These are phyloP conservation scores for Diabrotica virgifera DNA, from an alignment of 1,140 invertebrate species.

Conservation along the genomic window DNA sequence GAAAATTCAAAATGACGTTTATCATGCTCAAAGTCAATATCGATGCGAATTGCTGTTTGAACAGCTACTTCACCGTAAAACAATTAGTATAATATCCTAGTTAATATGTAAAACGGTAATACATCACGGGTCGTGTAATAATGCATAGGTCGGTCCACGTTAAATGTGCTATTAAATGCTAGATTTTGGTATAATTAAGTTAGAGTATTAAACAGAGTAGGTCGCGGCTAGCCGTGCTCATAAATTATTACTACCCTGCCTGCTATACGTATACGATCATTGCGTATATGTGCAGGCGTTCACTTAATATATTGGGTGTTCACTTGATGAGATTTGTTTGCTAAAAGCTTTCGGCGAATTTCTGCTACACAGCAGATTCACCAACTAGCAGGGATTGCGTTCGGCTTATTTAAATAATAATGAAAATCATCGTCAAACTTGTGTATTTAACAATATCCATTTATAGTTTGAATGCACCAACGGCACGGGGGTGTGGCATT, in stretches of 20 bases:
- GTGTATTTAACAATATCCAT: not conserved
- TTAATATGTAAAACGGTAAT: conserved; percentile 32
- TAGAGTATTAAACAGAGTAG: conserved; percentile 29
- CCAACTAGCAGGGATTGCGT: too few species aligned
- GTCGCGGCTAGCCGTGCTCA: conserved; percentile 24
- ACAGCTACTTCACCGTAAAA: conserved; percentile 11
- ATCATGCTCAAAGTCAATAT: not conserved
- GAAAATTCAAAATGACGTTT: conserved; percentile 1
- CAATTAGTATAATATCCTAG: conserved; percentile 29
- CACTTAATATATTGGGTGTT: not conserved
- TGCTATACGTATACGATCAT: conserved; percentile 2
- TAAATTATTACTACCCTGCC: conserved; percentile 30
- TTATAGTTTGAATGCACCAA: not conserved
- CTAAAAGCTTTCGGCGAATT: not conserved
- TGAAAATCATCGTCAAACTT: not conserved
- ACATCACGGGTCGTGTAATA: conserved; percentile 26
- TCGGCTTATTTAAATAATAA: not conserved
- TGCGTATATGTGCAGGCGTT: not conserved
- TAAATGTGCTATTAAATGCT: conserved; percentile 30
- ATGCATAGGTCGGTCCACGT: conserved; percentile 24
- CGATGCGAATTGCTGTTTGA: not conserved
- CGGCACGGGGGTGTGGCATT: too few species aligned
- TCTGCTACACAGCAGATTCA: too few species aligned
- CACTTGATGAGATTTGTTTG: not conserved
- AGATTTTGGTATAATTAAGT: conserved; percentile 33